Evolutionary conservation across 2,797 vertebrate genomes (phyloP).

Genomic region (Hydrocynus forskahlii): DNA sequence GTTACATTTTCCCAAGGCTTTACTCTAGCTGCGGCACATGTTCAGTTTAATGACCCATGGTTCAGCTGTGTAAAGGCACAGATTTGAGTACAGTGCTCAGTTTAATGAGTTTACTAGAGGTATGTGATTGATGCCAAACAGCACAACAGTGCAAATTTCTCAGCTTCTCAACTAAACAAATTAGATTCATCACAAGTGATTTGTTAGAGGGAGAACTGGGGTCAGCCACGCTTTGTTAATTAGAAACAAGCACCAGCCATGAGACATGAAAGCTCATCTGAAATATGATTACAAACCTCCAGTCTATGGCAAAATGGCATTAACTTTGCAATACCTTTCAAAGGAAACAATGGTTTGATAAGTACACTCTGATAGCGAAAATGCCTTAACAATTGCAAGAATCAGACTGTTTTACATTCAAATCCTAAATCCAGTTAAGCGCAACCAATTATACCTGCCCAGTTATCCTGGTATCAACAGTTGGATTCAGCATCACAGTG

Average conservation of each 20-base stretch:
- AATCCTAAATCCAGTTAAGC: neutral
- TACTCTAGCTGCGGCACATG: conserved; percentile 21
- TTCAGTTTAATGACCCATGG: conserved; percentile 17
- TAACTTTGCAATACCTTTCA: neutral
- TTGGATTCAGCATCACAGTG: neutral
- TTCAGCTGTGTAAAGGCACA: conserved; percentile 30
- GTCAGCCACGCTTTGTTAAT: conserved; percentile 53
- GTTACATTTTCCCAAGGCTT: conserved; percentile 48
- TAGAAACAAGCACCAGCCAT: conserved; percentile 37
- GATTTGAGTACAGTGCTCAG: neutral
- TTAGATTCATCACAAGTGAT: conserved; percentile 22
- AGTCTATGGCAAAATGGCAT: neutral
- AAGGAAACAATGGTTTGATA: no score
- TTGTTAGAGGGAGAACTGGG: conserved; percentile 15
- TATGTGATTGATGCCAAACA: neutral
- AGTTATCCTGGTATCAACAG: neutral
- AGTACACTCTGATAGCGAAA: no score
- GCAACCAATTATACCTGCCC: neutral
- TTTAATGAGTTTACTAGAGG: conserved; percentile 12
- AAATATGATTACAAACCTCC: conserved; percentile 1
- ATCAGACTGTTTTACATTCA: neutral
- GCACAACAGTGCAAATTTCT: neutral
- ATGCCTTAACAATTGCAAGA: neutral
- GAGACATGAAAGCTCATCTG: conserved; percentile 31
- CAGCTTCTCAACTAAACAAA: conserved; percentile 20